These are phyloP conservation scores for Scaptomyza caliginosa DNA, from an alignment of 2,888 invertebrate genomes.

Conservation along the genomic window DNA sequence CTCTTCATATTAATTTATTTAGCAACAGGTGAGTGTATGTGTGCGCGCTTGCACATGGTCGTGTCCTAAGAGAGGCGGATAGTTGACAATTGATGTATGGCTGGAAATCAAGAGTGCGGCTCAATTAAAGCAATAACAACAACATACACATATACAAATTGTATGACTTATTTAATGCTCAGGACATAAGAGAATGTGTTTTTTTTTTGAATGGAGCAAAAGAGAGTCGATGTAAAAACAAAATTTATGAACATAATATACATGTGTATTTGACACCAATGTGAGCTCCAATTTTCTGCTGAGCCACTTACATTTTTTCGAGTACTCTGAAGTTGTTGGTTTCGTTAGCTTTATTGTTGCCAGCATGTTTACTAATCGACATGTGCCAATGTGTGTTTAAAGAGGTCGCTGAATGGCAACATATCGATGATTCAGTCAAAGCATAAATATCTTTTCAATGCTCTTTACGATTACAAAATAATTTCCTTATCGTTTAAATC, in stretches of 20 bases:
- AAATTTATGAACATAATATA: not conserved
- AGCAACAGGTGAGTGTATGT: constrained; percentile 77
- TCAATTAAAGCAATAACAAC: constrained; percentile 22
- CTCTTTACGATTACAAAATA: constrained; percentile 9
- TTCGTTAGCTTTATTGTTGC: constrained; percentile 8
- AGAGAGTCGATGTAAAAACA: not conserved
- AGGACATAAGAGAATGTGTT: not conserved
- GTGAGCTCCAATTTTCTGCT: constrained; percentile 48
- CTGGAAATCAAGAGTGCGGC: constrained; percentile 16
- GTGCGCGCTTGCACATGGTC: constrained; percentile 8
- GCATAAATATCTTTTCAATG: constrained; percentile 21
- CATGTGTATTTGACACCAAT: constrained; percentile 25
- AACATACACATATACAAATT: constrained; percentile 12
- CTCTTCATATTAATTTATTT: constrained; percentile 77
- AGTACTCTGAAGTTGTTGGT: constrained; percentile 22
- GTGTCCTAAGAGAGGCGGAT: constrained; percentile 40
- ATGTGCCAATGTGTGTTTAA: constrained; percentile 44
- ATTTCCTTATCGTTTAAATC: constrained; percentile 1
- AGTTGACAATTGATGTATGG: constrained; percentile 24
- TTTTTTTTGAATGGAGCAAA: not conserved
- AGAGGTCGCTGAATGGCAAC: constrained; percentile 40
- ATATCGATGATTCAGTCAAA: constrained; percentile 17
- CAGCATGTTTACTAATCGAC: constrained; percentile 36
- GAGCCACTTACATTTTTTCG: constrained; percentile 40
- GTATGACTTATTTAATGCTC: constrained; percentile 8